Percentiles rank a stretch among this genome's conserved stretches.
phyloP scores from a whole-genome alignment of 2,113 vertebrate species.

The Amphiprion ocellaris region DNA sequence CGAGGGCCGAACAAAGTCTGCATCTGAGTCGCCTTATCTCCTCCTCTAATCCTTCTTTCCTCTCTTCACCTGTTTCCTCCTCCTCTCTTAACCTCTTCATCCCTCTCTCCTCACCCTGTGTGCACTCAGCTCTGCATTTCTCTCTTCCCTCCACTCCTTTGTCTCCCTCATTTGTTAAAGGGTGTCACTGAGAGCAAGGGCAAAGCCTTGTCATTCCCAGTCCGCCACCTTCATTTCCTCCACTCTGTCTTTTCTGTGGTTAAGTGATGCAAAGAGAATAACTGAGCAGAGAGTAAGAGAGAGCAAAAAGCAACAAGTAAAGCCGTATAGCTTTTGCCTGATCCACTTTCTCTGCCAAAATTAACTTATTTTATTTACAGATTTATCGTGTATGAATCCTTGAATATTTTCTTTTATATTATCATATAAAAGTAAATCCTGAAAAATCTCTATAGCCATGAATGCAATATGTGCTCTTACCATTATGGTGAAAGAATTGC shows the following conservation, averaged over 20 bases:
- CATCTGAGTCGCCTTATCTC: slow-evolving; percentile 60
- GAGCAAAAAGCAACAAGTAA: slow-evolving; percentile 46
- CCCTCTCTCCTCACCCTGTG: slow-evolving; percentile 50
- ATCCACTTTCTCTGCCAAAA: neutral
- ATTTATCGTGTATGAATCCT: neutral
- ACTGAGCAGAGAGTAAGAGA: neutral
- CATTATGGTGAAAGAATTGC: no score
- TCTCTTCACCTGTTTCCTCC: slow-evolving; percentile 62
- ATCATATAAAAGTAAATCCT: neutral
- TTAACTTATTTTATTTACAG: neutral
- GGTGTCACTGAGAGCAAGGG: slow-evolving; percentile 68
- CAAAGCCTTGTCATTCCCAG: slow-evolving; percentile 55
- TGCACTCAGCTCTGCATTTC: slow-evolving; percentile 58
- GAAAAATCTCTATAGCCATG: neutral
- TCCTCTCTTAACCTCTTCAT: slow-evolving; percentile 58
- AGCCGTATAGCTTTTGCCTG: slow-evolving; percentile 2
- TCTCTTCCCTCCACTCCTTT: slow-evolving; percentile 50
- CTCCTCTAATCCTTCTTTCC: slow-evolving; percentile 50
- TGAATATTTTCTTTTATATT: neutral
- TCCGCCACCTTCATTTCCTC: slow-evolving; percentile 27
- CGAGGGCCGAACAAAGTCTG: slow-evolving; percentile 67
- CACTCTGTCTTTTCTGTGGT: neutral
- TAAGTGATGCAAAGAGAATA: neutral
- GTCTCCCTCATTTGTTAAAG: slow-evolving; percentile 66
- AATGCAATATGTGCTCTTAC: no score